Base-by-base conservation (phyloP, 1,140 invertebrate species). In the Melipona quadrifasciata region DNA sequence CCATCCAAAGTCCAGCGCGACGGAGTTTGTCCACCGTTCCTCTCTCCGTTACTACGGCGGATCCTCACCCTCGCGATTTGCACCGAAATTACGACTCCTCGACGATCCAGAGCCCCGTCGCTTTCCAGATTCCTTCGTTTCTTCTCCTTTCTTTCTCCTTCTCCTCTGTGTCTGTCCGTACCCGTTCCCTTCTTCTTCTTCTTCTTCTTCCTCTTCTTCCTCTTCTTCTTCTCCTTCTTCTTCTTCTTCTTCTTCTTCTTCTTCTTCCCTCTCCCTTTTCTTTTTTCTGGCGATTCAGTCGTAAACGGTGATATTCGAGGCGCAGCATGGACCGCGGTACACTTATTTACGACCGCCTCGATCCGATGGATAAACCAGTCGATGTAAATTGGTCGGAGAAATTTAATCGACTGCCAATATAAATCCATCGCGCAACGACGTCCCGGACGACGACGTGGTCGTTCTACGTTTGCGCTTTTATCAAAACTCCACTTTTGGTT, bases 271-370 rank as follows among this genome's bases (percentile, higher is more conserved):
- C 16, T 55, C 47, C 47, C 11, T 34, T 65, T n/a, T 73, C 77
- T 67, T 76, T 77, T 82, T 68, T 51, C 74, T 24, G 53, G 5
- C 81, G 53, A 77, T 82, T 77, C 74, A 77, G 73, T 82, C 67
- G 82, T 84, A 84, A 84, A 80, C 82, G 82, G 76, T 84, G 82
- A 84, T 84, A 84, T 61, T 84, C 76, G 75, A 77, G 57, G 80
- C 61, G 73, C 71, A 51, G 39, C 70, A 39, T 64, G 73, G 51
- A n/a, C 57, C 77, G 53, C 70, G 73, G 64, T 77, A 77, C 81
- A 77, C 81, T 77, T 82, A 82, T 83, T 83, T 83, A 83, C 82
- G 81, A 70, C 75, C 55, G 61, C 53, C 53, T 57, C 81, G 81
- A 82, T 77, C 24, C 81, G 81, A 82, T 77, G 61, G 81, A 77